Evolutionary conservation across 2,113 vertebrate genomes (phyloP).

Genomic region (Chloebia gouldiae): DNA sequence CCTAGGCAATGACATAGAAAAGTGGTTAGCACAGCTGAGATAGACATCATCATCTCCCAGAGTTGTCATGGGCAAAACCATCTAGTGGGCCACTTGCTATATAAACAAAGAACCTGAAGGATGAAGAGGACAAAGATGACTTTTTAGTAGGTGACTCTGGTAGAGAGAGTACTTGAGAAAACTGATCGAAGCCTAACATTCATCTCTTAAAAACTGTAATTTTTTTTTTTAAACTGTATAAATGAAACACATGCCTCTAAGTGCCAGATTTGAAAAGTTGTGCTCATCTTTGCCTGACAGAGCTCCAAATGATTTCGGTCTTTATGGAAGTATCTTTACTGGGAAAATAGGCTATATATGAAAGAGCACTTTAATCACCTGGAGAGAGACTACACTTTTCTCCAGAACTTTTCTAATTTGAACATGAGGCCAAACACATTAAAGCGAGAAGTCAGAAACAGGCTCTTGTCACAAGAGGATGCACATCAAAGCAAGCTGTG

Average conservation of each 20-base stretch:
- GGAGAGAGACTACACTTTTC: not conserved
- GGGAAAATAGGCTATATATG: not conserved
- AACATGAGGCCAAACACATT: not conserved
- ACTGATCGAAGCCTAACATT: not conserved
- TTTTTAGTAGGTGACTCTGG: not conserved
- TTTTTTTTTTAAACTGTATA: not conserved
- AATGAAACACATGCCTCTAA: not conserved
- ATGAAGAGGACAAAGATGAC: not conserved
- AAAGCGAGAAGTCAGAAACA: not conserved
- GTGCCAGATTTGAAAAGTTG: not conserved
- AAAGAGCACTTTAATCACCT: not conserved
- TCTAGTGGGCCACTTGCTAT: not conserved
- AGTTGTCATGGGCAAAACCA: not conserved
- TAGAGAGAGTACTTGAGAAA: not conserved
- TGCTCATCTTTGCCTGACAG: not conserved
- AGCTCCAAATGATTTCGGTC: not conserved
- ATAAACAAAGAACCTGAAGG: not conserved
- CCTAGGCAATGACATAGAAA: not conserved
- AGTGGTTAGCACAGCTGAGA: not conserved
- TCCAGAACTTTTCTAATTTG: not conserved
- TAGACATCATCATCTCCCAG: not conserved
- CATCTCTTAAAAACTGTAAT: not conserved
- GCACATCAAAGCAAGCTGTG: not conserved
- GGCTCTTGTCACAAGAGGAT: not conserved
- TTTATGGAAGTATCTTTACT: not conserved